Evolutionary conservation across 2,113 vertebrate species (phyloP), one percentile per base, ranked within the genome.

Genomic region (Tragelaphus strepsiceros): DNA sequence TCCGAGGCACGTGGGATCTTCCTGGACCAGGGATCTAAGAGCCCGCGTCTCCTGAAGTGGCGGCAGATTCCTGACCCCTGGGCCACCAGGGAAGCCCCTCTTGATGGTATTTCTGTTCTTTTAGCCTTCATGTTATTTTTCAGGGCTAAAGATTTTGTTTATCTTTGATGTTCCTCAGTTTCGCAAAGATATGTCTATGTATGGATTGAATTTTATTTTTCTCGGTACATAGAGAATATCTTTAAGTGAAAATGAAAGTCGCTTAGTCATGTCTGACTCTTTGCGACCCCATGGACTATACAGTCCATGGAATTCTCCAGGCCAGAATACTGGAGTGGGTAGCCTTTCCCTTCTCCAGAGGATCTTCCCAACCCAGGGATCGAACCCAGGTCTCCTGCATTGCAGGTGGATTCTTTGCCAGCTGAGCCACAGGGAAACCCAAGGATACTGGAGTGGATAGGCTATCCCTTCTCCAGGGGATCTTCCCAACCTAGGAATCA

Each of bases 121-220:
- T 32, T 30, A 81, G 62, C 30, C 46, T 61, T 53, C 71, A 67
- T 0, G 4, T 90, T 84, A 26, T 58, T 67, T 67, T 61, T 49
- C 35, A 56, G 19, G 15, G 19, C n/a, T 6, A 16, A 71, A 53
- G 4, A 26, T 11, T 92, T 88, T 77, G 19, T 71, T 78, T 49
- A 74, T 85, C 67, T 28, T 43, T 10, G 35, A 39, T 46, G 8
- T 39, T 90, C 49, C 64, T 77, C 85, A 83, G 32, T 67, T 90
- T 90, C 71, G 58, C 28, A 43, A 43, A 61, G 54, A 32, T 51
- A 17, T 16, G 22, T 26, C 71, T 64, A 21, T 32, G 11, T 81
- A 30, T 59, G 28, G 67, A 32, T 43, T 35, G 71, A 59, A 81
- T 74, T 56, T 43, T 86, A 84, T 46, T 86, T 94, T 83, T 82